Evolutionary conservation across 2,888 invertebrate genomes (phyloP), one percentile per base, ranked within the genome.

Genomic region (Monochamus alternatus): DNA sequence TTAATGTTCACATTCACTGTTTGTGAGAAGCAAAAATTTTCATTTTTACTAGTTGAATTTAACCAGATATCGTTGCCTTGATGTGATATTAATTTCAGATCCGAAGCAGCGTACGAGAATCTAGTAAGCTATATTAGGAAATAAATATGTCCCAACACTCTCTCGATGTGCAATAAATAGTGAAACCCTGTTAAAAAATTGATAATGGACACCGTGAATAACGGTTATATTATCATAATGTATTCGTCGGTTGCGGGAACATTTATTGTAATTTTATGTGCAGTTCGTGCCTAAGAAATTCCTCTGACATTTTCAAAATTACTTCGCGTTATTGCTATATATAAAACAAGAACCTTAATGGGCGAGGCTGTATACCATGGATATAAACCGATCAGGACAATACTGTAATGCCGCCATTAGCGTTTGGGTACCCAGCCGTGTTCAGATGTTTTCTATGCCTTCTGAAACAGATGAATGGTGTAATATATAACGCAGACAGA

Each of bases 251-350:
- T 69, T 60, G 69, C 69, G 9, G 69, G 64, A 66, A 73, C 73
- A 73, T 73, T 73, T 66, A 73, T 73, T 73, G 73, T 66, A 73
- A 73, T 73, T 73, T 73, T 73, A 73, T 73, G 73, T 73, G 64
- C 73, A 73, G 65, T 66, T 73, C 73, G 73, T 73, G 73, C 73
- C 44, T 69, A 47, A 62, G 69, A 69, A 69, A 69, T 69, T 69
- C 69, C 43, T 69, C 69, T 60, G 69, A 60, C 69, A 69, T 59
- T 69, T 69, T 60, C 55, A 47, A 69, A 69, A 69, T 69, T 69
- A 51, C 69, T 60, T 60, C 47, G 69, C 69, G 44, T 69, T 69
- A 69, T 69, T 69, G 69, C 69, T 60, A 69, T 69, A 69, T 69
- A 69, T 69, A 69, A 69, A 69, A 69, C 69, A 60, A 69, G 60